Conservation (phyloP, 2,797 vertebrate genomes). For the Sitta carolinensis region DNA sequence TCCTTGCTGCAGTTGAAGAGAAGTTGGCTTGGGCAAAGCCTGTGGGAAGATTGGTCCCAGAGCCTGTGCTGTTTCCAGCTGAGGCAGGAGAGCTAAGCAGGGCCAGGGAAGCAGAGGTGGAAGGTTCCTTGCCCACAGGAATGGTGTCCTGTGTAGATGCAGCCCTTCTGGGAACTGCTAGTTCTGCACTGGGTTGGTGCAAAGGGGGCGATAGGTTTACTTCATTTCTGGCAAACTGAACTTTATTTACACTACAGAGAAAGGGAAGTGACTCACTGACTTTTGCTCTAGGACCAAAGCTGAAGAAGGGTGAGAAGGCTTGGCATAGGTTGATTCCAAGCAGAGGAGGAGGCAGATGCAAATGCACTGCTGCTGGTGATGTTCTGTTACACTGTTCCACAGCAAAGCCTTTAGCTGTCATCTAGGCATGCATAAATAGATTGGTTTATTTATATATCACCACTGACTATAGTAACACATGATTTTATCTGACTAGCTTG, state of each 20-base stretch:
- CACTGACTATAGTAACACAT: not conserved
- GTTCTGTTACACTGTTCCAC: not conserved
- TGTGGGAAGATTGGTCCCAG: not conserved
- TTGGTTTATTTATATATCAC: conserved; percentile 34
- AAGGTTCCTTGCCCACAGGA: not conserved
- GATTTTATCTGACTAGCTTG: not conserved
- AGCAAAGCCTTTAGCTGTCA: not conserved
- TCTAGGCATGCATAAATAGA: not conserved
- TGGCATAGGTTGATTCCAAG: not conserved
- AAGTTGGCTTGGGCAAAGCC: not conserved
- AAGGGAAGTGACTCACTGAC: not conserved
- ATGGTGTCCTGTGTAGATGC: no score
- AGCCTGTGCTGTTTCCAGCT: not conserved
- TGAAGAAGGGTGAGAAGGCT: not conserved
- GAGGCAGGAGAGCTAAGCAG: not conserved
- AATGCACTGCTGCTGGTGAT: not conserved
- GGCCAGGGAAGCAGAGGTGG: not conserved
- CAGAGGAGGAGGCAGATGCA: not conserved
- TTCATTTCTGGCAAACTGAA: not conserved
- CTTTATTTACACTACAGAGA: not conserved
- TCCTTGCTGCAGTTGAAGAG: not conserved
- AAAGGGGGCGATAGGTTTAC: not conserved
- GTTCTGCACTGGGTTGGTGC: not conserved
- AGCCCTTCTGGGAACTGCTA: not conserved
- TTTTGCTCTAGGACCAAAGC: not conserved